Evolutionary conservation across 2,113 vertebrate species (phyloP).

Genomic region (Forbesichthys papilliferus): DNA sequence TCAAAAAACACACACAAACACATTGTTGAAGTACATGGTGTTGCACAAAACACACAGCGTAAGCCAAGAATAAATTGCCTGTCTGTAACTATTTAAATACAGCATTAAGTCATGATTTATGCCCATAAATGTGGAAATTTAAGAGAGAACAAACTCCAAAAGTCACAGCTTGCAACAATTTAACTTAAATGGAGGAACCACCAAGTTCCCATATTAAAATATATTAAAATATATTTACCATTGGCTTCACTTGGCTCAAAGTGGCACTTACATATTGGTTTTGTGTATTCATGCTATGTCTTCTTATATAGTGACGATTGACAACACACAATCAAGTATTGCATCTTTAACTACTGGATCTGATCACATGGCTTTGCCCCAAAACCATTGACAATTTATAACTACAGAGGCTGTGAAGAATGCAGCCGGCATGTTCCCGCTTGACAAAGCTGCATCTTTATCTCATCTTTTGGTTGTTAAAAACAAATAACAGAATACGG

Average conservation of each 20-base stretch:
- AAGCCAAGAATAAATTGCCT: constrained; percentile 78
- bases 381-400: constrained; percentile 35
- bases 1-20: constrained; percentile 44
- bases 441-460: constrained; percentile 42
- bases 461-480: constrained; percentile 16
- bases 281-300: constrained; percentile 4
- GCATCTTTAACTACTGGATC: constrained; percentile 24
- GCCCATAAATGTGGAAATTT: constrained; percentile 51
- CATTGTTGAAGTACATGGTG: constrained; percentile 31
- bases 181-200: constrained; percentile 68
- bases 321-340: not conserved
- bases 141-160: constrained; percentile 70
- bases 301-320: constrained; percentile 13
- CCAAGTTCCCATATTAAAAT: constrained; percentile 68
- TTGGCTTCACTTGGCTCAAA: constrained; percentile 51
- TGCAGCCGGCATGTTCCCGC: constrained; percentile 44
- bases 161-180: constrained; percentile 74
- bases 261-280: constrained; percentile 35
- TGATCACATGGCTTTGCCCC: constrained; percentile 24
- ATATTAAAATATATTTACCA: constrained; percentile 62
- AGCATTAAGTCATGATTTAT: constrained; percentile 75
- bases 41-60: constrained; percentile 39
- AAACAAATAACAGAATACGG: constrained; percentile 53
- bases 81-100: constrained; percentile 79
- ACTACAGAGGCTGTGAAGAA: constrained; percentile 25